Conservation (phyloP, 2,888 invertebrate genomes). For the Strigamia crassipes region DNA sequence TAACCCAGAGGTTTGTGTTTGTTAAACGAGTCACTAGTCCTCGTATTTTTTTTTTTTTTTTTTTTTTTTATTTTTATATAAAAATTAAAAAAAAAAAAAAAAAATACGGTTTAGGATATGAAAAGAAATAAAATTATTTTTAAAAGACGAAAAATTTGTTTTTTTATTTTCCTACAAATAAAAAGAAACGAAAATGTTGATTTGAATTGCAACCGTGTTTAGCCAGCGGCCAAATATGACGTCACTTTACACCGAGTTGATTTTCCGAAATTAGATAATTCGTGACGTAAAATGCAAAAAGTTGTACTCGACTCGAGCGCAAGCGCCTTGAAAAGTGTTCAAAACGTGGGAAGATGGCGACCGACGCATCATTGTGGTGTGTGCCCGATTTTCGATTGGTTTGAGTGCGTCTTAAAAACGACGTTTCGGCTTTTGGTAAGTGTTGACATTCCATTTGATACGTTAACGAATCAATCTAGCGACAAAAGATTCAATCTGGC, state of each 20-base stretch:
- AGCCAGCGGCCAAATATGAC: not conserved
- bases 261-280: not conserved
- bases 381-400: constrained; percentile 22
- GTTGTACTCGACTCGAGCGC: constrained; percentile 16
- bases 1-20: not conserved
- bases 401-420: constrained; percentile 15
- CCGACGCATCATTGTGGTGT: constrained; percentile 30
- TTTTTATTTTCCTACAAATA: not conserved
- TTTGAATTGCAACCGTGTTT: not conserved
- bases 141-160: not conserved
- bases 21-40: too few species aligned
- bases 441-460: constrained; percentile 1
- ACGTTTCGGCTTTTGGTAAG: constrained; percentile 7
- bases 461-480: not conserved
- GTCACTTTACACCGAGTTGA: not conserved
- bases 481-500: not conserved
- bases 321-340: constrained; percentile 18
- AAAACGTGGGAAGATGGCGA: constrained; percentile 30
- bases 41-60: not conserved
- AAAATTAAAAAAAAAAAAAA: not conserved
- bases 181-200: not conserved
- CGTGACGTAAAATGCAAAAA: constrained; percentile 23
- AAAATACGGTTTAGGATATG: not conserved
- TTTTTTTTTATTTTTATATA: too few species aligned
- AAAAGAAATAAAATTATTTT: too few species aligned